A percentile compares a stretch with the other conserved stretches of the same genome.
These are phyloP conservation scores for Candoia aspera DNA, from an alignment of 2,113 vertebrate genomes.

Conservation along the genomic window DNA sequence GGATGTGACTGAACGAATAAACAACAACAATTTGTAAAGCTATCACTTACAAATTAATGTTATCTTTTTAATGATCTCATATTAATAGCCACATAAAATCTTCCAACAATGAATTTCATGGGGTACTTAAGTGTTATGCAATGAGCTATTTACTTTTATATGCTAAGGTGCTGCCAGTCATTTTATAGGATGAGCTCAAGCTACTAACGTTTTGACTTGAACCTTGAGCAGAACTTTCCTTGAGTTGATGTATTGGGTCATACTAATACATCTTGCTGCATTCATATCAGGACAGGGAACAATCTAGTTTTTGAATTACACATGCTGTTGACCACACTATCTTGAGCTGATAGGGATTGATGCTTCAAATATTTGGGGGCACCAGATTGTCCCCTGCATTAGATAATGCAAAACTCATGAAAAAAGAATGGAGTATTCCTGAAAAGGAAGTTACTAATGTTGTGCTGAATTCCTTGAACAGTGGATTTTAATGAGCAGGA, in stretches of 20 bases:
- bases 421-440: not conserved
- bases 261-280: not conserved
- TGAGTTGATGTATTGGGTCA: too few species aligned
- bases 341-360: not conserved
- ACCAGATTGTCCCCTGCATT: not conserved
- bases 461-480: not conserved
- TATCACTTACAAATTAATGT: not conserved
- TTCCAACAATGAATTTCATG: not conserved
- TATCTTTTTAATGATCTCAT: not conserved
- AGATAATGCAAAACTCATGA: not conserved
- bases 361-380: not conserved
- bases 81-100: constrained; percentile 10
- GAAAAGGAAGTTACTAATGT: not conserved
- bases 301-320: not conserved
- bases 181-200: not conserved
- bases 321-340: not conserved
- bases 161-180: not conserved
- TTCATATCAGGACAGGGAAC: not conserved
- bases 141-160: not conserved
- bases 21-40: not conserved
- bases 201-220: not conserved
- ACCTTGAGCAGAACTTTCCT: not conserved
- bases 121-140: not conserved
- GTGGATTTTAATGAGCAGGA: constrained; percentile 35
- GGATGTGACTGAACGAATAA: too few species aligned